Evolutionary conservation across 2,888 invertebrate genomes (phyloP).

Genomic region (Asteroscopus sphinx): DNA sequence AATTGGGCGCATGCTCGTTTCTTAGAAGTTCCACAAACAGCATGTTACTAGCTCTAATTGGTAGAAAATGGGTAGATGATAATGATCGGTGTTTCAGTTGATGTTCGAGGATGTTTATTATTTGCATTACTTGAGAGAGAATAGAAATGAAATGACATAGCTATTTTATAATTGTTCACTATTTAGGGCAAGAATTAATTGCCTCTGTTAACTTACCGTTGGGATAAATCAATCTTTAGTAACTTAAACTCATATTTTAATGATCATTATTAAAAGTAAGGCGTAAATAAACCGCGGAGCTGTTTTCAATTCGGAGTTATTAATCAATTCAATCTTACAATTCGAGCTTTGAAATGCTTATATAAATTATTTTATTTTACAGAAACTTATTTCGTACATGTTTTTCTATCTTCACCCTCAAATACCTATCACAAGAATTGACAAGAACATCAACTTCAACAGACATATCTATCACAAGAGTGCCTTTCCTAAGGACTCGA

Average conservation of each 20-base stretch:
- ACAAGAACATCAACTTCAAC: neutral
- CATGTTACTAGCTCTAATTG: conserved; percentile 16
- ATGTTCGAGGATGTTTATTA: conserved; percentile 25
- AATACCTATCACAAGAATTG: too few relatives aligned
- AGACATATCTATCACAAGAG: too few relatives aligned
- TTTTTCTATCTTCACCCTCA: too few relatives aligned
- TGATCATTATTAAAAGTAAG: too few relatives aligned
- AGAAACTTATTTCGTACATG: too few relatives aligned
- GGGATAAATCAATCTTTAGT: too few relatives aligned
- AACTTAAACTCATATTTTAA: too few relatives aligned
- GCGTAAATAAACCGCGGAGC: too few relatives aligned
- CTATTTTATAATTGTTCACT: conserved; percentile 18
- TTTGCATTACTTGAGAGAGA: conserved; percentile 16
- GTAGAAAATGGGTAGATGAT: conserved; percentile 16
- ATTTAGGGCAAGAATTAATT: conserved; percentile 25
- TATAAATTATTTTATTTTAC: too few relatives aligned
- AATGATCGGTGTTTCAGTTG: conserved; percentile 5
- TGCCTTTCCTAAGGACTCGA: neutral
- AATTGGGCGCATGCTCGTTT: neutral
- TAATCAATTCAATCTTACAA: too few relatives aligned
- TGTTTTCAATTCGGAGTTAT: too few relatives aligned
- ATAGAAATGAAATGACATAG: neutral
- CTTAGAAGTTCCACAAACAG: conserved; percentile 1
- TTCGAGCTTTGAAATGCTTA: too few relatives aligned
- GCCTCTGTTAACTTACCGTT: neutral